Evolutionary conservation across 2,113 vertebrate genomes (phyloP), one percentile per base, ranked within the genome.

Genomic region (Poeciliopsis prolifica): DNA sequence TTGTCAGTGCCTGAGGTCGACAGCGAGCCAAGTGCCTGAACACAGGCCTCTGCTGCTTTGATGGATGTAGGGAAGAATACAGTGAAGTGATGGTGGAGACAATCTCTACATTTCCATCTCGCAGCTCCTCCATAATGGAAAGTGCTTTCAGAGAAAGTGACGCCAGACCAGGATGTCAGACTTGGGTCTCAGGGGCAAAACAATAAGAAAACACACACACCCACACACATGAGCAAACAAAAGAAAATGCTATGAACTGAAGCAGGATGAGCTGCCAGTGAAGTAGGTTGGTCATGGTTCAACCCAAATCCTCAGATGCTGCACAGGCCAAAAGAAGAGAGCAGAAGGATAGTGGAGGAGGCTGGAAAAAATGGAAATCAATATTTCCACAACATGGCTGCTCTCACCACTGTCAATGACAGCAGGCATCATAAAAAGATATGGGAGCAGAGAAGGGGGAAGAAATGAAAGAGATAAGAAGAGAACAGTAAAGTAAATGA

Each of bases 381-480:
- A 94, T 94, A 95, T 94, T 94, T 94, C 89, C 79, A 71, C 87
- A 77, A 90, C 74, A 80, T 79, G 89, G 85, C 92, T 91, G 92
- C 91, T 94, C 91, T 91, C 92, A 88, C 92, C 84, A 85, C 87
- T 86, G 86, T 92, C 90, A 92, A 89, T 94, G 93, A 93, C 92
- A 92, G 92, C 92, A 94, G 93, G 93, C 93, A 94, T 95, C 94
- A 93, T 94, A 91, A 95, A 93, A 94, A 94, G 93, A 94, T 94
- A 94, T 92, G 90, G 89, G 88, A 90, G 92, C 89, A 91, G 91
- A 86, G 91, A 90, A 84, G 85, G 82, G 79, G 85, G 76, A 88
- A 93, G 90, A 93, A 95, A 93, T 92, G 93, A 94, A 92, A 94
- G 93, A 93, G 94, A 94, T 94, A 94, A 95, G 93, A 91, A 83